Percentiles rank a stretch among this genome's conserved stretches.
Conservation (phyloP, 2,113 vertebrate species). For the Dipodomys merriami region DNA sequence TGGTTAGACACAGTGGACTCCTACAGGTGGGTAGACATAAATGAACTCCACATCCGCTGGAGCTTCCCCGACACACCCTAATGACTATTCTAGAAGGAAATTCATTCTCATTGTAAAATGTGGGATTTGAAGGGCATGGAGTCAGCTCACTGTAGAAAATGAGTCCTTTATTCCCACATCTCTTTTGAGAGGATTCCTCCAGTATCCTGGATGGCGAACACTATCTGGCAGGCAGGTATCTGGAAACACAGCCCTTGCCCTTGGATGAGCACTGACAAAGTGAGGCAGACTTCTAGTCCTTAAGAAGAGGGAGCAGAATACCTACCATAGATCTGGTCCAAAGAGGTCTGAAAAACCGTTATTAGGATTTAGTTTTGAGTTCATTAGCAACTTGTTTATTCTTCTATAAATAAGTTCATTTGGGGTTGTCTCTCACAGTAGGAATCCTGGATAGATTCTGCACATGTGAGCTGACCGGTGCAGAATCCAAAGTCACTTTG, state of each 20-base stretch:
- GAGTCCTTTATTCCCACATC: background rate
- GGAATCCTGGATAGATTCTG: background rate
- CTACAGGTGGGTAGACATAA: background rate
- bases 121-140: background rate
- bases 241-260: background rate
- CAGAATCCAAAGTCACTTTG: background rate
- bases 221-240: background rate
- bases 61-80: background rate
- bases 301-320: background rate
- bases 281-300: background rate
- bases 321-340: background rate
- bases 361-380: constrained; percentile 22
- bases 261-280: background rate
- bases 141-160: background rate
- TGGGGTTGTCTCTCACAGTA: background rate
- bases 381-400: background rate
- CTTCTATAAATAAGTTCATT: background rate
- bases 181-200: background rate
- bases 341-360: background rate
- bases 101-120: background rate
- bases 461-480: background rate
- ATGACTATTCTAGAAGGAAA: background rate
- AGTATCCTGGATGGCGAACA: background rate
- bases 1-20: background rate
- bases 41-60: too few relatives aligned